These are phyloP conservation scores for Anguilla marmorata DNA, from an alignment of 2,797 vertebrate genomes.

Conservation along the genomic window DNA sequence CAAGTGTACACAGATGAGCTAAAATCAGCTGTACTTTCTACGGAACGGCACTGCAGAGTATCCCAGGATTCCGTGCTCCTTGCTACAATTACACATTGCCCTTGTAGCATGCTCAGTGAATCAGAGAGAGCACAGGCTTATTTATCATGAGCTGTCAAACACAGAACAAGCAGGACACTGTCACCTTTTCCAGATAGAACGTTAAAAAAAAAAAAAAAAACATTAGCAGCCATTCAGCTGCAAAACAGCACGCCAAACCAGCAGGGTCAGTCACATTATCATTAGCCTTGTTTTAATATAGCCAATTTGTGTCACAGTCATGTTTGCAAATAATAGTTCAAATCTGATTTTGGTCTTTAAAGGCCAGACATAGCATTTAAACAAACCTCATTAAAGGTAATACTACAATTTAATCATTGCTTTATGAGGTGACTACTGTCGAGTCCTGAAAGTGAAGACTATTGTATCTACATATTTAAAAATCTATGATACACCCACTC, in stretches of 20 bases:
- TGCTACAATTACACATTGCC: constrained; percentile 31
- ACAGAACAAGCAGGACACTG: not conserved
- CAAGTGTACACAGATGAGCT: constrained; percentile 24
- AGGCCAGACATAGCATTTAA: not conserved
- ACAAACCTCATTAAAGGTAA: not conserved
- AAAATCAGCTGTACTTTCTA: constrained; percentile 31
- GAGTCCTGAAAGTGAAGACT: not conserved
- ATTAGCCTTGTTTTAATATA: not conserved
- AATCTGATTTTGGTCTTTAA: not conserved
- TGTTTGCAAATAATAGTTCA: not conserved
- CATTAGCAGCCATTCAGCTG: not conserved
- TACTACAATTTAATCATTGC: not conserved
- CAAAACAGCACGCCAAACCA: not conserved
- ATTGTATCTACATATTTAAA: not conserved
- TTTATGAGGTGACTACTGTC: not conserved
- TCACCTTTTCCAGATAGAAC: not conserved
- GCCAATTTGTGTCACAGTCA: not conserved
- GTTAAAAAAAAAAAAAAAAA: not conserved
- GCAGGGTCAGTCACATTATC: not conserved
- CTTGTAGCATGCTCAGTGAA: constrained; percentile 8
- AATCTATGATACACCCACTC: not conserved
- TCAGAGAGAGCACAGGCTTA: too few relatives aligned
- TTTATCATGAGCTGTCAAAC: not conserved
- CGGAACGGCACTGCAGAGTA: constrained; percentile 50
- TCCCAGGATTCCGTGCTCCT: constrained; percentile 50